Conservation (phyloP, 2,888 invertebrate species). For the Scotopteryx bipunctaria region DNA sequence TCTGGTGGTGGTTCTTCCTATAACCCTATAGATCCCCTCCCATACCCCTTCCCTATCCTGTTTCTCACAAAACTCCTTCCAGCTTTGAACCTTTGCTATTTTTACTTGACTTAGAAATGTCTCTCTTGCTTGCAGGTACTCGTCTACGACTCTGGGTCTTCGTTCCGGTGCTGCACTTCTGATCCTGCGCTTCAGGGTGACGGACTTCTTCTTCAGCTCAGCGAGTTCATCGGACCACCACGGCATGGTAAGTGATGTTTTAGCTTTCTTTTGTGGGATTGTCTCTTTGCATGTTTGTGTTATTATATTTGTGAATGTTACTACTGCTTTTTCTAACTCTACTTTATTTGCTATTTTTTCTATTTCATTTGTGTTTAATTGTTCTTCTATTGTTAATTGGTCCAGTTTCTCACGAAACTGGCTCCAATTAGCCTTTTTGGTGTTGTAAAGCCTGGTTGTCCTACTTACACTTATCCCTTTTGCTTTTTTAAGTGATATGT, state of each 20-base stretch:
- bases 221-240: background rate
- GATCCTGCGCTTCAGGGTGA: background rate
- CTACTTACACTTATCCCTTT: no score
- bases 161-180: background rate
- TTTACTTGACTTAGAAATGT: background rate
- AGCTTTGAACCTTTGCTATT: background rate
- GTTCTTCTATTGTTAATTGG: background rate
- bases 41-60: background rate
- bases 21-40: background rate
- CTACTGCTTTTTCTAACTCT: background rate
- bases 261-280: background rate
- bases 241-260: background rate
- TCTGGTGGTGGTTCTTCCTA: background rate
- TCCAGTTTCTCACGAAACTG: no score
- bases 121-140: slow-evolving; percentile 8
- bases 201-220: background rate
- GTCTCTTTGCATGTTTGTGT: background rate
- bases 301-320: background rate
- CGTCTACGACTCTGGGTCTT: background rate
- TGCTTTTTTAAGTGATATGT: slow-evolving; percentile 15
- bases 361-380: background rate
- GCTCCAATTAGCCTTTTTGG: no score
- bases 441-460: no score
- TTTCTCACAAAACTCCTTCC: background rate
- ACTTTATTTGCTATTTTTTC: background rate